These are phyloP conservation scores for Melanotus villosus DNA, from an alignment of 2,888 invertebrate species.

Conservation along the genomic window DNA sequence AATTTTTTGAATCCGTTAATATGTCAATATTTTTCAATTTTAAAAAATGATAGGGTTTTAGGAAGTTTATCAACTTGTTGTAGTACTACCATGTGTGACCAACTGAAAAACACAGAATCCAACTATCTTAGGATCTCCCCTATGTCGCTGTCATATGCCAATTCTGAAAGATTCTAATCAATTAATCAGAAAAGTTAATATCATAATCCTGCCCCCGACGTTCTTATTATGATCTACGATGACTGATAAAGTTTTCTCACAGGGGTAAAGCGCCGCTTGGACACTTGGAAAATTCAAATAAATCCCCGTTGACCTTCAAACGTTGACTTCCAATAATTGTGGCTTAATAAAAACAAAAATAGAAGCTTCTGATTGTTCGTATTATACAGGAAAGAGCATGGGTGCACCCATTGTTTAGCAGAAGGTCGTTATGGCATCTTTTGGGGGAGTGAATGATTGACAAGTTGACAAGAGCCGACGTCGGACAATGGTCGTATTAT, in stretches of 20 bases:
- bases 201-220: slow-evolving; percentile 63
- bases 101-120: slow-evolving; percentile 32
- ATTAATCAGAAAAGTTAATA: slow-evolving; percentile 66
- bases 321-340: too few relatives aligned
- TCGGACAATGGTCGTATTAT: slow-evolving; percentile 30
- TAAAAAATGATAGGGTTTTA: slow-evolving; percentile 1
- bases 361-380: not conserved
- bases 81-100: slow-evolving; percentile 26
- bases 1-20: too few relatives aligned
- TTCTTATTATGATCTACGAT: slow-evolving; percentile 34
- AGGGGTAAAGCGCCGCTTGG: too few relatives aligned
- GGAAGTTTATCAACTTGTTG: slow-evolving; percentile 13
- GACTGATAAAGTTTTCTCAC: not conserved
- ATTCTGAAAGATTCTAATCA: slow-evolving; percentile 64
- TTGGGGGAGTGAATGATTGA: slow-evolving; percentile 48
- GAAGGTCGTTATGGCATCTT: slow-evolving; percentile 5
- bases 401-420: slow-evolving; percentile 17
- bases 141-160: slow-evolving; percentile 62
- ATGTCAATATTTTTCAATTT: too few relatives aligned
- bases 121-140: slow-evolving; percentile 52
- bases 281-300: too few relatives aligned
- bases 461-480: slow-evolving; percentile 40
- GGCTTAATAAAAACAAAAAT: too few relatives aligned
- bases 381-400: slow-evolving; percentile 2
- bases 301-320: too few relatives aligned